Conservation (phyloP, 2,113 vertebrate genomes). For the Burhinus oedicnemus region DNA sequence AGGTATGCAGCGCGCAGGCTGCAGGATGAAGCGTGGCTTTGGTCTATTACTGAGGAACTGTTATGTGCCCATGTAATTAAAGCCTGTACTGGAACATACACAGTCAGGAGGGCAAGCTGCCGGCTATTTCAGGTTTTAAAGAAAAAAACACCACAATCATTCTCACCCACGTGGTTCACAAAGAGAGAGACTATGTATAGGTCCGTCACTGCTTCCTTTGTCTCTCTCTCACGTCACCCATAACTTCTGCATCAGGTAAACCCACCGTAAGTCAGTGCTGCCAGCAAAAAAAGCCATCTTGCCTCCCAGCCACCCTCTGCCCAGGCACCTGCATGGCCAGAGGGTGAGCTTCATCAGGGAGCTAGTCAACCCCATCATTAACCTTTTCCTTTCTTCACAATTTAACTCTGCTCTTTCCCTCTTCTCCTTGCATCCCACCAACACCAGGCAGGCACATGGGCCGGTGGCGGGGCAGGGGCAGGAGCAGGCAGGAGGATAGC, state of each 20-base stretch:
- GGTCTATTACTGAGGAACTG: background rate
- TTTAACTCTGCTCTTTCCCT: background rate
- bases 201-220: background rate
- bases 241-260: background rate
- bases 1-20: background rate
- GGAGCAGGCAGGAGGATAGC: background rate
- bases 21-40: background rate
- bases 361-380: background rate
- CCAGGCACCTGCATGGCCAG: background rate
- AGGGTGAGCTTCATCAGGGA: background rate
- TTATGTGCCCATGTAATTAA: background rate
- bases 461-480: too few species aligned
- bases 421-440: rapidly evolving
- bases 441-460: background rate
- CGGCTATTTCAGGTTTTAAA: background rate
- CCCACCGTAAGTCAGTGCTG: background rate
- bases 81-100: background rate
- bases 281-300: background rate
- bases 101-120: background rate
- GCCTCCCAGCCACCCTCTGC: background rate
- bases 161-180: background rate
- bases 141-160: background rate
- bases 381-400: background rate
- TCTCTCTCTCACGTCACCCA: background rate
- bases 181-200: background rate